These are phyloP conservation scores for Dysdera silvatica DNA, from an alignment of 1,140 invertebrate genomes.

Conservation along the genomic window DNA sequence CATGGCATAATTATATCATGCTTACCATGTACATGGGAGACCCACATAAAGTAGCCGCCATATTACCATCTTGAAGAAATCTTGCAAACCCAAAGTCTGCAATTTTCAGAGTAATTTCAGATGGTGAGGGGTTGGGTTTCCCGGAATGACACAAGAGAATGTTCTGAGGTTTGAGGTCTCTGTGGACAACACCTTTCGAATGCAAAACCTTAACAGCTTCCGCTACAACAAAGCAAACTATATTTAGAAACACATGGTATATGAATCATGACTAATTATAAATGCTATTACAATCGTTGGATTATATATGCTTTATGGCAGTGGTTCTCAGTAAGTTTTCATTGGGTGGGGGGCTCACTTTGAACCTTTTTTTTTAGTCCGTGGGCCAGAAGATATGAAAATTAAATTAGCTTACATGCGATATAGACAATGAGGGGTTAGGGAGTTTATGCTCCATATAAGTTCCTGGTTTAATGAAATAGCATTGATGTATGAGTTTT, in stretches of 20 bases:
- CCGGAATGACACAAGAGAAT: slow-evolving; percentile 46
- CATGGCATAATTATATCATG: too few relatives aligned
- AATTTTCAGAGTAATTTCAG: slow-evolving; percentile 83
- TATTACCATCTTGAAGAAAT: slow-evolving; percentile 95
- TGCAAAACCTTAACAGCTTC: slow-evolving; percentile 94
- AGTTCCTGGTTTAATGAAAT: too few relatives aligned
- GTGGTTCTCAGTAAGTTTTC: too few relatives aligned
- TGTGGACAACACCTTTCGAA: slow-evolving; percentile 94
- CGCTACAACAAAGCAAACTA: slow-evolving; percentile 51
- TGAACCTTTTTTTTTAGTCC: too few relatives aligned
- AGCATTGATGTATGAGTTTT: too few relatives aligned
- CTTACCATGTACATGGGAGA: slow-evolving; percentile 99
- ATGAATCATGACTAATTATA: background rate
- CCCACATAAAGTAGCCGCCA: slow-evolving; percentile 98
- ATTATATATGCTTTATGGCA: too few relatives aligned
- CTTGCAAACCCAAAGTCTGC: slow-evolving; percentile 98
- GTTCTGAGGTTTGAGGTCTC: slow-evolving; percentile 84
- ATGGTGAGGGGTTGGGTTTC: slow-evolving; percentile 70
- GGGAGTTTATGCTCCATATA: too few relatives aligned
- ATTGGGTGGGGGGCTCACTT: too few relatives aligned
- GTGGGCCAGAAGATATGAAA: too few relatives aligned
- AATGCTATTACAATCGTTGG: background rate
- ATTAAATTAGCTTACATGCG: too few relatives aligned
- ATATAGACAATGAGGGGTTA: too few relatives aligned
- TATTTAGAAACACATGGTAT: slow-evolving; percentile 7